Percentiles rank a stretch among this genome's conserved stretches.
Conservation (phyloP, 2,113 vertebrate genomes). For the Heliornis fulica region DNA sequence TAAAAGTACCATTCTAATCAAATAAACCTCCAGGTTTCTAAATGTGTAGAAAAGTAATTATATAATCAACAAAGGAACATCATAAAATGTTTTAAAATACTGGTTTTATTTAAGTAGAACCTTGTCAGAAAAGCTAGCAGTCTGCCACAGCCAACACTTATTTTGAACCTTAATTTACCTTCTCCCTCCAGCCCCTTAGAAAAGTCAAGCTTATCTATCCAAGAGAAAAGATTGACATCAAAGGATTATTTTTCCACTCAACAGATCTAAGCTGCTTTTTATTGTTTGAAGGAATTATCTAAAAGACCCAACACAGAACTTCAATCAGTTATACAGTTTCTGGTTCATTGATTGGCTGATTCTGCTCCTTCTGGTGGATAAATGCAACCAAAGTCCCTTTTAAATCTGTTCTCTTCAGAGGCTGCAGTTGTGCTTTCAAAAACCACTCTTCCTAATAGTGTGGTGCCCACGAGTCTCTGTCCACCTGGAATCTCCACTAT, state of each 20-base stretch:
- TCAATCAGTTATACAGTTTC: background rate
- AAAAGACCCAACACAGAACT: background rate
- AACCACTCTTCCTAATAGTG: background rate
- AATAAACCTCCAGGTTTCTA: background rate
- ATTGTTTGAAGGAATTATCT: background rate
- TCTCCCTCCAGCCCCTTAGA: background rate
- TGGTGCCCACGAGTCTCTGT: background rate
- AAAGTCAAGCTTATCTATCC: background rate
- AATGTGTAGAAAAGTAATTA: background rate
- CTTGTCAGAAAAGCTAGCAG: background rate
- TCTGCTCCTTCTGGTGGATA: background rate
- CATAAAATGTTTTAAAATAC: background rate
- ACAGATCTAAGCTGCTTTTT: constrained; percentile 2
- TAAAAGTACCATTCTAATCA: background rate
- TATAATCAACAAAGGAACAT: background rate
- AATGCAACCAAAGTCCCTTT: background rate
- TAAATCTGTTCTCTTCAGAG: background rate
- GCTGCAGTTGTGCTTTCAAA: background rate
- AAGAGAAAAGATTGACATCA: background rate
- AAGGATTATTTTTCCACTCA: constrained; percentile 10
- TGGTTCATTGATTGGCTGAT: background rate
- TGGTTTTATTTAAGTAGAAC: background rate
- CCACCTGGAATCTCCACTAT: background rate
- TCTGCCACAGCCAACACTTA: background rate
- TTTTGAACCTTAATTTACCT: background rate